These are phyloP conservation scores for Forficula auricularia DNA, from an alignment of 1,140 invertebrate genomes.

Conservation along the genomic window DNA sequence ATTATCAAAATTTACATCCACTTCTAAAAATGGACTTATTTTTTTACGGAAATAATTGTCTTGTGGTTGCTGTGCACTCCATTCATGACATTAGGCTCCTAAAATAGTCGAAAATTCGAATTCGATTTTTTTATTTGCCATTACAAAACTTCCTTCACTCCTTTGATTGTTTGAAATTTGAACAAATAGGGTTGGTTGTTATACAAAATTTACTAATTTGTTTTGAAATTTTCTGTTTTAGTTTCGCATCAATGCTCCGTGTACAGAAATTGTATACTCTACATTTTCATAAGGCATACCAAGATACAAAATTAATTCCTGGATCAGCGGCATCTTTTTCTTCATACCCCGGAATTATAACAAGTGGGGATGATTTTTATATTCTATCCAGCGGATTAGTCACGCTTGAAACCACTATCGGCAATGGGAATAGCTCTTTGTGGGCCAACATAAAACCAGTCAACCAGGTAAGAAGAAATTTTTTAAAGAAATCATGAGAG, in stretches of 20 bases:
- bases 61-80: no score
- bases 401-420: conserved; percentile 53
- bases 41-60: no score
- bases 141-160: no score
- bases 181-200: no score
- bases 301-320: conserved; percentile 21
- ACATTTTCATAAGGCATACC: conserved; percentile 22
- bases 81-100: no score
- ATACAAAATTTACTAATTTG: no score
- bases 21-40: no score
- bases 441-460: conserved; percentile 37
- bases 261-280: conserved; percentile 47
- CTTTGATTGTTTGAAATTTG: no score
- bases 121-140: no score
- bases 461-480: conserved; percentile 26
- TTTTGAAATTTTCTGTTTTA: conserved; percentile 12
- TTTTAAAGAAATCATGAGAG: no score
- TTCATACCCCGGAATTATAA: conserved; percentile 42
- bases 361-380: conserved; percentile 54
- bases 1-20: no score
- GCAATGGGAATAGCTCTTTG: conserved; percentile 43
- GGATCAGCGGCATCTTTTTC: conserved; percentile 38
- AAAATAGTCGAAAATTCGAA: no score
- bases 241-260: conserved; percentile 41
- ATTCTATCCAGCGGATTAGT: conserved; percentile 43